Evolutionary conservation across 2,113 vertebrate genomes (phyloP), one percentile per base, ranked within the genome.

Genomic region (Cyprinodon variegatus): DNA sequence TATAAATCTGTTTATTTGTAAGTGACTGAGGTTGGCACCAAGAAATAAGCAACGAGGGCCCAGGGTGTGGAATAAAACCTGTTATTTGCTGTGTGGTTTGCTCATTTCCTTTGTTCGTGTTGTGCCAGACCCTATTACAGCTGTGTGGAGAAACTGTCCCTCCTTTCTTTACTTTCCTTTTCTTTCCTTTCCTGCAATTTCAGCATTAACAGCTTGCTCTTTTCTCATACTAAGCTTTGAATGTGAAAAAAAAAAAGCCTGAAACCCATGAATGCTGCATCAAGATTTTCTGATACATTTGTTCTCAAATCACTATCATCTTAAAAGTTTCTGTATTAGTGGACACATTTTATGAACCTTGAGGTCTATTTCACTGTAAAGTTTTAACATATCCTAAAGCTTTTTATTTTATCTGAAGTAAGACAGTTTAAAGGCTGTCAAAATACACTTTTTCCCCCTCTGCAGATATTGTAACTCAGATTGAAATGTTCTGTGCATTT

Each of bases 21-120:
- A 88, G 76, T 86, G 84, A 82, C 76, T 79, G 70, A 70, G 72
- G 64, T 85, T 91, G 87, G 88, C 87, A 90, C 82, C 77, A 75
- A 82, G 66, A 90, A 88, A 72, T 85, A 81, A 89, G 86, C 74
- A 68, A 45, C 75, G 71, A 66, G 82, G 73, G 78, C 83, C 63
- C 61, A 53, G 76, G 76, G 81, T 90, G 89, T 83, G 85, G 89
- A 91, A 90, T 87, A 81, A 89, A 93, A 88, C 65, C 85, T 91
- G 81, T 87, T 89, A 92, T 91, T 92, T 92, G 85, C 91, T 82
- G 81, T 91, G 92, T 86, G 90, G 90, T 93, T 94, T 93, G 83
- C 87, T 94, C 93, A 93, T 94, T 94, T 94, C 93, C 92, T 91
- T 93, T 92, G 86, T 93, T 89, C 87, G 88, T 90, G 83, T 85